Evolutionary conservation across 2,888 invertebrate species (phyloP), one percentile per base, ranked within the genome.

Genomic region (Hydrotaea cyrtoneurina): DNA sequence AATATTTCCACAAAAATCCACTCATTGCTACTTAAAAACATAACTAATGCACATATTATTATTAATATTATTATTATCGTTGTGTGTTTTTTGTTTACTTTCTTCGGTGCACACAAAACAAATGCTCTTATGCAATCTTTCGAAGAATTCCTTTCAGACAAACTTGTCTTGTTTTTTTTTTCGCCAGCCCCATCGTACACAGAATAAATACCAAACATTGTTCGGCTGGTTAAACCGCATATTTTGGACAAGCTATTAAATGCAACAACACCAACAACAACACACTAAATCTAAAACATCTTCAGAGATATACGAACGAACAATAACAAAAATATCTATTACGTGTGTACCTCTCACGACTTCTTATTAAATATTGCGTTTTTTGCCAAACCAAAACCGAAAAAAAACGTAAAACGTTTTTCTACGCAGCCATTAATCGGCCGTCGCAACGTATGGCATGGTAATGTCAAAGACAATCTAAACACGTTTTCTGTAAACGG

Each of bases 91-190:
- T n/a, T 53, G 15, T 66, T 19, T 62, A 62, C 66, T 66, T 21
- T 66, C 66, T 39, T 66, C 10, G 13, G 8, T 62, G 23, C 31
- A 26, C 66, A 66, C 36, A 31, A n/a, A n/a, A 66, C 39, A 66
- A 66, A 31, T 39, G 39, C 39, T 39, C 66, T 66, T 66, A 66
- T 66, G 66, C 66, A 66, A 66, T 66, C 66, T 39, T 19, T 39
- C 39, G 43, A 39, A 39, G 66, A 43, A 69, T 46, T 43, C 23
- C 23, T 46, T 43, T 46, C 21, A 46, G 23, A 21, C 39, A 43
- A 46, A 69, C 43, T 46, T 46, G 69, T 46, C 21, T 69, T 46
- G 46, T 66, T 43, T 66, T 17, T 2, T 21, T 55, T 66, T 66
- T 19, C 1, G n/a, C 17, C 19, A 19, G 10, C 39, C n/a, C 1